Evolutionary conservation across 2,888 invertebrate species (phyloP).

Genomic region (Fragum sueziense): DNA sequence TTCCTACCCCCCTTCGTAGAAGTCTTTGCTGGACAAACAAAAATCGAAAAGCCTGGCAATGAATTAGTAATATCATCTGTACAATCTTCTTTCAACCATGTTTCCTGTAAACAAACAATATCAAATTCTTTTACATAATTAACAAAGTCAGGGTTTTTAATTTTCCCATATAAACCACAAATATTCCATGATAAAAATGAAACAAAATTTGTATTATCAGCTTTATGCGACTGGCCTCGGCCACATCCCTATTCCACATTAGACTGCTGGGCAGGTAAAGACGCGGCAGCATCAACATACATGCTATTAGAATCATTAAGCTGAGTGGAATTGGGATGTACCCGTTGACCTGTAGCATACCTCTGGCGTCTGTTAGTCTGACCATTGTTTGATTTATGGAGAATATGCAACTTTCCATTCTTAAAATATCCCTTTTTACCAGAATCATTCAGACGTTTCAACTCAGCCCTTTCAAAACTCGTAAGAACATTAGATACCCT

Average conservation of each 20-base stretch:
- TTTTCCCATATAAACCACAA: too few species aligned
- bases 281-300: too few species aligned
- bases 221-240: too few species aligned
- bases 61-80: not conserved
- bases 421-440: constrained; percentile 4
- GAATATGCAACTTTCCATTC: not conserved
- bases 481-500: not conserved
- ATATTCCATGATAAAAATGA: too few species aligned
- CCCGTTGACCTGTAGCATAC: not conserved
- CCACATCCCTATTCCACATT: too few species aligned
- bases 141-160: too few species aligned
- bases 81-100: not conserved
- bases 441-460: not conserved
- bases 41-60: not conserved
- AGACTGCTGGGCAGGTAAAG: too few species aligned
- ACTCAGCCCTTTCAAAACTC: not conserved
- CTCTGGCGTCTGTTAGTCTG: not conserved
- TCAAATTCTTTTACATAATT: too few species aligned
- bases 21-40: not conserved
- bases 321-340: not conserved
- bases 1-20: not conserved
- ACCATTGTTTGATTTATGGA: not conserved
- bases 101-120: constrained; percentile 3
- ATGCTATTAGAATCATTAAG: too few species aligned
- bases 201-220: too few species aligned